Evolutionary conservation across 1,140 invertebrate genomes (phyloP), one percentile per base, ranked within the genome.

Genomic region (Drosophila virilis): DNA sequence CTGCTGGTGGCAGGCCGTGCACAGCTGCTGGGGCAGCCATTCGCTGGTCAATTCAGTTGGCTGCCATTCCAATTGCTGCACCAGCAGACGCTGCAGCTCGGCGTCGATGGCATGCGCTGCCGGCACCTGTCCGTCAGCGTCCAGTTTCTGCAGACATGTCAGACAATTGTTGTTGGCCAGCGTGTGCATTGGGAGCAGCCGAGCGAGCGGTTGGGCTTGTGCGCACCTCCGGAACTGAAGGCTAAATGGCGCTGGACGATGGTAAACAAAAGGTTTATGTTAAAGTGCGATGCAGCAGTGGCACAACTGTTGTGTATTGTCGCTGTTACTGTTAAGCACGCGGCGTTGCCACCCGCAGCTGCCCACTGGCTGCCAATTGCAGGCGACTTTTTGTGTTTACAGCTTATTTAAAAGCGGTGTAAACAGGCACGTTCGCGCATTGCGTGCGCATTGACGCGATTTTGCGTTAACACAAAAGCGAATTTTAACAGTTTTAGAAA

Each of bases 131-230:
- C 58, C 48, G 5, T n/a, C 6, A 13, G 9, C 13, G 8, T 89
- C 77, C 45, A 88, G 17, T 32, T 62, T 52, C 5, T 58, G 59
- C 50, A 89, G 64, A 12, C 84, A 89, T 5, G 85, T 90, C 46
- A 88, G 61, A 54, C 84, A 89, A 61, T 76, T 52, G 42, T 61
- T 42, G 15, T 35, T 54, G 1, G 8, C 32, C 37, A 43, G 46
- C 48, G 62, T 37, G 15, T 37, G 32, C 68, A 65, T 71, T 51
- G 13, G 33, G 6, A 8, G 40, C n/a, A 55, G 1, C 38, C 38
- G 38, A 22, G 6, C 15, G 8, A 13, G 13, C 42, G 42, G 12
- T 43, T 43, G 6, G 9, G 35, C 8, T 28, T 35, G 48, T 52
- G 28, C 32, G 8, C 22, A n/a, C 61, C 42, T 50, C 15, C 28